Base-by-base conservation (phyloP, 2,113 vertebrate genomes). In the Larimichthys crocea region DNA sequence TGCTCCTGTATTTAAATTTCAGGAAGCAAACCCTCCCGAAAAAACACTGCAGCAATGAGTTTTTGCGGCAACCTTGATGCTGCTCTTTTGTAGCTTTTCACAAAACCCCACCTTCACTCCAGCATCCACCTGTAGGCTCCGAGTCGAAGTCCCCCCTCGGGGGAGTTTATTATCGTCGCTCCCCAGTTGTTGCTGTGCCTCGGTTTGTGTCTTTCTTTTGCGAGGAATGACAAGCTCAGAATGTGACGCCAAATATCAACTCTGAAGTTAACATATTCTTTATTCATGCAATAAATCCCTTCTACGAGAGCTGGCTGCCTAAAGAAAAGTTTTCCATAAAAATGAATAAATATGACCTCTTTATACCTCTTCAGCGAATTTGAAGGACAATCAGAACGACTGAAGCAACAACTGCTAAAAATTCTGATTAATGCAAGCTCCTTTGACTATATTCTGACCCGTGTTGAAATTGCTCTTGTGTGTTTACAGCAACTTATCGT, bases 131-230 rank as follows among this genome's bases (percentile, higher is more conserved):
- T 86, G 83, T 61, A 75, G 78, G 85, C 77, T 63, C 24, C 11
- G 53, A 84, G 52, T 74, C 70, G 19, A 10, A 66, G 56, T 61
- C 49, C 64, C 69, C 35, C 68, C 69, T 22, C 46, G 40, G 61
- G 88, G 61, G 40, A 65, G 53, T 68, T 83, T 81, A 76, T 87
- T 82, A 83, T 85, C 65, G 10, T 61, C 46, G n/a, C 63, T 86
- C 69, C 75, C 49, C 74, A 69, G 85, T 74, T 55, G 73, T 52
- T 57, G 68, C 65, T 79, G 26, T 17, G 67, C 63, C 50, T 72
- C 75, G 53, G 46, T 67, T 50, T 49, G 77, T 67, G 73, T 74
- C 7, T 66, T 57, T 40, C 81, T 80, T 40, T 40, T 26, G 42
- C 15, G 48, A 72, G 68, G 50, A 71, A 68, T 68, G 65, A 85